Percentiles rank a stretch among this genome's conserved stretches.
Evolutionary conservation across 1,140 invertebrate genomes (phyloP).

Genomic region (Nylanderia fulva): DNA sequence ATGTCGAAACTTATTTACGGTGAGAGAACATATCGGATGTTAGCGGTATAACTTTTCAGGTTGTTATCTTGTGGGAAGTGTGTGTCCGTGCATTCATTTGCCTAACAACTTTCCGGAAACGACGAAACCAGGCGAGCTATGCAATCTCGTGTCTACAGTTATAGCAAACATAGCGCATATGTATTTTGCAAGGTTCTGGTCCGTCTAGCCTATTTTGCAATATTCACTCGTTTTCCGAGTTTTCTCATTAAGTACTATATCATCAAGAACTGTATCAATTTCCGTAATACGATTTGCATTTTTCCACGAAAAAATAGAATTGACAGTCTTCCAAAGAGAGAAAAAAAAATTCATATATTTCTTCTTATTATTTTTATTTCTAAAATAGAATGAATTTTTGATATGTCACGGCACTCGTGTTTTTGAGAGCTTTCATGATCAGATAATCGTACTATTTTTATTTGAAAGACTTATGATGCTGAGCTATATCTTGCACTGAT

Average conservation of each 20-base stretch:
- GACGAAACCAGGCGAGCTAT: slow-evolving; percentile 33
- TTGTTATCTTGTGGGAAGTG: slow-evolving; percentile 63
- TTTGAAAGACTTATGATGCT: not conserved
- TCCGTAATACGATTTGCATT: not conserved
- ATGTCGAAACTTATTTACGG: slow-evolving; percentile 24
- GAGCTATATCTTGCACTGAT: not conserved
- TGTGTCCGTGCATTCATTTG: slow-evolving; percentile 66
- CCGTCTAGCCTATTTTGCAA: slow-evolving; percentile 15
- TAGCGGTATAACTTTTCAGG: slow-evolving; percentile 68
- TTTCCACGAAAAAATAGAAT: not conserved
- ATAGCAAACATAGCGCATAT: slow-evolving; percentile 31
- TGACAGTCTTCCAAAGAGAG: not conserved
- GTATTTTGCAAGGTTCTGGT: slow-evolving; percentile 18
- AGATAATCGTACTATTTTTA: slow-evolving; percentile 3
- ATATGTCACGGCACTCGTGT: not conserved
- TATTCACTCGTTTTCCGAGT: not conserved
- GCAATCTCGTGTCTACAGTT: slow-evolving; percentile 55
- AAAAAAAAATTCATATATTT: not conserved
- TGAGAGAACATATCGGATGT: slow-evolving; percentile 45
- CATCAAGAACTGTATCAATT: not conserved
- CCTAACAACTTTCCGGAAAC: slow-evolving; percentile 69
- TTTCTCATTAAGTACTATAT: slow-evolving; percentile 19
- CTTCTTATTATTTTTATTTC: not conserved
- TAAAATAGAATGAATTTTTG: not conserved
- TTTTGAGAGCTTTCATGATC: not conserved